Evolutionary conservation across 2,113 vertebrate genomes (phyloP).

Genomic region (Lota lota): DNA sequence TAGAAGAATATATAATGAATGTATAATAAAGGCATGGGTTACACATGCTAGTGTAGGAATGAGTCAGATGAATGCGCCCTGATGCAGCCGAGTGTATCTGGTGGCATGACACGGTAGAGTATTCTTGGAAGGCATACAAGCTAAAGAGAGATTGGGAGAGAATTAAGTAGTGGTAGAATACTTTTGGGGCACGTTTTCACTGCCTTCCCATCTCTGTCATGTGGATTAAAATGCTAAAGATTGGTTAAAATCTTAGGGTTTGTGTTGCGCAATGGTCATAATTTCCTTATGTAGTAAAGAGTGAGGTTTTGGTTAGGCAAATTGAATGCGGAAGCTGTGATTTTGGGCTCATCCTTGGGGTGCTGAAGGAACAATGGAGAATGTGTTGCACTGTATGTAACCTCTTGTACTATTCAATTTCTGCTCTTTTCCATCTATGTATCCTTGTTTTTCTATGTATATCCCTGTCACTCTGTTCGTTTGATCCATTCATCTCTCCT

Average conservation of each 20-base stretch:
- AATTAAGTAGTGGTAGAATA: too few species aligned
- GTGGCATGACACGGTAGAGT: too few species aligned
- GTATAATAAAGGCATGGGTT: too few species aligned
- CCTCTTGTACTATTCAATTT: conserved; percentile 8
- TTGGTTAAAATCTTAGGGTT: background rate
- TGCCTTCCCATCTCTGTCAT: too few species aligned
- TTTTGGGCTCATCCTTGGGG: background rate
- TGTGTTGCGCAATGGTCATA: conserved; percentile 4
- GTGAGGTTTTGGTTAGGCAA: background rate
- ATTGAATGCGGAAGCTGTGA: background rate
- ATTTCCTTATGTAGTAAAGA: background rate
- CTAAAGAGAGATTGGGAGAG: too few species aligned
- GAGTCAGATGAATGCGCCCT: too few species aligned
- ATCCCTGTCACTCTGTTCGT: background rate
- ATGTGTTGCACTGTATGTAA: conserved; percentile 24
- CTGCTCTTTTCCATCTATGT: background rate
- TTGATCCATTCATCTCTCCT: background rate
- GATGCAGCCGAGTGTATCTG: too few species aligned
- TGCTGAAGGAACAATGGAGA: background rate
- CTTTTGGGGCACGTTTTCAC: too few species aligned
- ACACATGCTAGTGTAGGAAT: too few species aligned
- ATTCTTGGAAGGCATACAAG: too few species aligned
- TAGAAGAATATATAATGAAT: too few species aligned
- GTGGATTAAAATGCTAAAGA: too few species aligned
- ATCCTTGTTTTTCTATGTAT: background rate